phyloP scores from a whole-genome alignment of 2,888 invertebrate genomes.

The Hemistola chrysoprasaria region DNA sequence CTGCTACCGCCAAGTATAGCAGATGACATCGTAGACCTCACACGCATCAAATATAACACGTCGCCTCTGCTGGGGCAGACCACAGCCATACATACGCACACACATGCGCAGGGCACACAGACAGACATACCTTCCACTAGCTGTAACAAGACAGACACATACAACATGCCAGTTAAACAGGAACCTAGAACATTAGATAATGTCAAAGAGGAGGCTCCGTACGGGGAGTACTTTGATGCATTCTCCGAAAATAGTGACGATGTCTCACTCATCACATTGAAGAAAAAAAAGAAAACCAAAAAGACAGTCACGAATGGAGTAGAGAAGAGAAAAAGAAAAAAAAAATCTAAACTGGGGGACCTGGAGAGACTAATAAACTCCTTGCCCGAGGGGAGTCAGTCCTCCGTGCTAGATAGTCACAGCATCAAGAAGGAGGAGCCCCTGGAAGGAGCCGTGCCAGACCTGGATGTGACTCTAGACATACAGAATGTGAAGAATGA shows the following conservation, averaged over 20 bases:
- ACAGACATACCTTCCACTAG: conserved; percentile 34
- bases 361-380: conserved; percentile 32
- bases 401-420: conserved; percentile 30
- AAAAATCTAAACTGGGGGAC: conserved; percentile 40
- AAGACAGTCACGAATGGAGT: conserved; percentile 37
- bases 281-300: conserved; percentile 50
- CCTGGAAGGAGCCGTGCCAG: conserved; percentile 30
- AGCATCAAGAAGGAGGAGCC: conserved; percentile 21
- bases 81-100: conserved; percentile 35
- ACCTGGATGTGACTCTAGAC: conserved; percentile 13
- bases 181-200: conserved; percentile 44
- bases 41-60: conserved; percentile 44
- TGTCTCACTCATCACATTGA: conserved; percentile 52
- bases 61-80: conserved; percentile 31
- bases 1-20: conserved; percentile 35
- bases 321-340: conserved; percentile 39
- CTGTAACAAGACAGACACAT: not conserved
- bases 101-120: conserved; percentile 42
- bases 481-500: conserved; percentile 40
- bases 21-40: conserved; percentile 47
- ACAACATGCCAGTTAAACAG: conserved; percentile 42
- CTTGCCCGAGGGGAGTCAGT: conserved; percentile 35
- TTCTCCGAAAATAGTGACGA: conserved; percentile 64
- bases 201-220: conserved; percentile 50
- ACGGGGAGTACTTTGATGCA: conserved; percentile 32